Conservation (phyloP, 2,113 vertebrate species). For the Mus spicilegus region DNA sequence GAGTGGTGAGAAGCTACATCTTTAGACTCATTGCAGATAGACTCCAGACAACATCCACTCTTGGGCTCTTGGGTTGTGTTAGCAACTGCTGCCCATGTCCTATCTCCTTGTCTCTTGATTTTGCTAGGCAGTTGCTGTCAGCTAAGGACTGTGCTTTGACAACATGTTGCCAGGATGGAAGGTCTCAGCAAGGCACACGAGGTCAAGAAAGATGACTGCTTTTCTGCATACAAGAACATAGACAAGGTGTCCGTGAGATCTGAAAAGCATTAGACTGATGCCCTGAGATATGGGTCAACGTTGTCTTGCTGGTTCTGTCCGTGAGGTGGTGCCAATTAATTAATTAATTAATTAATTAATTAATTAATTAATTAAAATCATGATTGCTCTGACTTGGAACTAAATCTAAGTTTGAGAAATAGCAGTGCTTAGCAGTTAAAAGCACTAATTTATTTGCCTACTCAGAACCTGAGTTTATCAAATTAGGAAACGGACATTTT, state of each 20-base stretch:
- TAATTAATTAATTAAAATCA: too few relatives aligned
- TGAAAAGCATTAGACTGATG: not conserved
- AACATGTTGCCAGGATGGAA: not conserved
- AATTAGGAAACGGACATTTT: not conserved
- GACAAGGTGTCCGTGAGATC: not conserved
- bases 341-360: too few relatives aligned
- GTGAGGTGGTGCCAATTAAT: too few relatives aligned
- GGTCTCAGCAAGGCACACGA: not conserved
- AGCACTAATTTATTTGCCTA: not conserved
- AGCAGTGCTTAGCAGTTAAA: not conserved
- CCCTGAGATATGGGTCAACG: not conserved
- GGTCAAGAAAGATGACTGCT: not conserved
- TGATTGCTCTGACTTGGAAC: not conserved
- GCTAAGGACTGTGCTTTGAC: not conserved
- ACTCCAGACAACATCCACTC: accelerated
- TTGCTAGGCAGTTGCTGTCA: not conserved
- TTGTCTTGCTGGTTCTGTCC: not conserved
- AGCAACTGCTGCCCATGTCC: not conserved
- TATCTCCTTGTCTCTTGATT: not conserved
- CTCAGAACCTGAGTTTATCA: not conserved
- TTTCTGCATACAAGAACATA: not conserved
- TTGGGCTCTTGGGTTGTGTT: not conserved
- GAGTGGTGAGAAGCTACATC: not conserved
- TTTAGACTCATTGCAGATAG: not conserved
- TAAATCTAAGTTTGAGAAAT: not conserved